A percentile compares a stretch with the other conserved stretches of the same genome.
Conservation (phyloP, 2,888 invertebrate species). For the Lydus trimaculatus region DNA sequence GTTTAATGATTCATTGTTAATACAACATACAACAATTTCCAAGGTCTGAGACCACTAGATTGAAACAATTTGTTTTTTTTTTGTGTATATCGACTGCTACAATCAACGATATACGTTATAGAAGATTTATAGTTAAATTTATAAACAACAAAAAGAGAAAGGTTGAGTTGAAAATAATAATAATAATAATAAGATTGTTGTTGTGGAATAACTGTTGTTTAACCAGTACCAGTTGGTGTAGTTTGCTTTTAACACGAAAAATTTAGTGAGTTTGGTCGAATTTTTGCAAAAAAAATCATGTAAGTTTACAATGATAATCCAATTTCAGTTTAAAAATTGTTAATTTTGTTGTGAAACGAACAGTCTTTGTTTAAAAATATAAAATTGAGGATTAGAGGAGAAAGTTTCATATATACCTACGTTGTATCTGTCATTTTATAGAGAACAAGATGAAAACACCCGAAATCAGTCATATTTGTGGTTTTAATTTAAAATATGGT, state of each 20-base stretch:
- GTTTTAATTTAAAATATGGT: conserved; percentile 53
- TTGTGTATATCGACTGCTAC: neutral
- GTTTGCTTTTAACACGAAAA: neutral
- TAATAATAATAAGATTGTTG: neutral
- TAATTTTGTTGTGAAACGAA: neutral
- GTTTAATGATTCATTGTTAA: neutral
- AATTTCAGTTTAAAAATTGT: neutral
- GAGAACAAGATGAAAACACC: conserved; percentile 35
- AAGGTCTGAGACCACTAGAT: neutral
- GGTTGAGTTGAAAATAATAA: neutral
- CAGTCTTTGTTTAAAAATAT: neutral
- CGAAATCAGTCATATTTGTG: conserved; percentile 43
- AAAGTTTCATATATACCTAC: neutral
- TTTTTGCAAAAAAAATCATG: neutral
- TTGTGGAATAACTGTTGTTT: conserved; percentile 2
- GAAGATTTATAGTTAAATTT: neutral
- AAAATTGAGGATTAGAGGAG: neutral
- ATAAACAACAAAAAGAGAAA: neutral
- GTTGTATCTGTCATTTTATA: neutral
- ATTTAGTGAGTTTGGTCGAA: neutral
- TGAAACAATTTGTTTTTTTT: neutral
- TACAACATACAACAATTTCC: neutral
- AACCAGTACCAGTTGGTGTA: neutral
- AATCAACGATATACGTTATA: neutral
- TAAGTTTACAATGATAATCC: neutral